Conservation (phyloP, 2,113 vertebrate genomes). For the Mugil cephalus region DNA sequence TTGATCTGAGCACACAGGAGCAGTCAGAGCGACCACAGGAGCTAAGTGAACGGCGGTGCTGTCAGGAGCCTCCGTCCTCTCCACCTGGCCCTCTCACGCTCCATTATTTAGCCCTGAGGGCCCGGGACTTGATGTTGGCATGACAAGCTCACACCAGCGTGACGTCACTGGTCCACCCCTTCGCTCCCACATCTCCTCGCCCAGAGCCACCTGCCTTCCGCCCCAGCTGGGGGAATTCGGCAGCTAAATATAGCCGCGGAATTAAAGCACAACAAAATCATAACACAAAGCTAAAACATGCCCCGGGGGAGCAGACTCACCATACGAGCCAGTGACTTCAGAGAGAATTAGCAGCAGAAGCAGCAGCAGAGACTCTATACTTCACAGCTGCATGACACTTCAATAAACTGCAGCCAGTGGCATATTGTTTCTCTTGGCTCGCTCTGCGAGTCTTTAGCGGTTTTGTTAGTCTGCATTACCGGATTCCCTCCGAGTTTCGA, state of each 20-base stretch:
- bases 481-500: conserved; percentile 51
- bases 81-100: conserved; percentile 79
- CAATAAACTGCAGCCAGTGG: conserved; percentile 29
- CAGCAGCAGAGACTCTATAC: conserved; percentile 45
- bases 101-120: conserved; percentile 54
- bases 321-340: conserved; percentile 66
- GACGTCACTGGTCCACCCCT: conserved; percentile 74
- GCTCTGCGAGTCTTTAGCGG: conserved; percentile 47
- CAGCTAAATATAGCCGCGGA: conserved; percentile 79
- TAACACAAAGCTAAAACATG: conserved; percentile 69
- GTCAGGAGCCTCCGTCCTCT: conserved; percentile 47
- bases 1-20: conserved; percentile 80
- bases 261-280: conserved; percentile 75
- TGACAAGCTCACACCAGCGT: conserved; percentile 69
- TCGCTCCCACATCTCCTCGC: conserved; percentile 18
- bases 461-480: conserved; percentile 48
- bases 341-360: conserved; percentile 64
- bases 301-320: conserved; percentile 45
- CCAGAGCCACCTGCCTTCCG: conserved; percentile 79
- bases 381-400: conserved; percentile 68
- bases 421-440: conserved; percentile 58
- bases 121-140: conserved; percentile 65
- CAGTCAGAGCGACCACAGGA: conserved; percentile 71
- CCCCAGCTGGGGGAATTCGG: conserved; percentile 78
- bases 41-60: conserved; percentile 44